A percentile compares a stretch with the other conserved stretches of the same genome.
Conservation (phyloP, 2,888 invertebrate genomes). For the Nomada lathburiana region DNA sequence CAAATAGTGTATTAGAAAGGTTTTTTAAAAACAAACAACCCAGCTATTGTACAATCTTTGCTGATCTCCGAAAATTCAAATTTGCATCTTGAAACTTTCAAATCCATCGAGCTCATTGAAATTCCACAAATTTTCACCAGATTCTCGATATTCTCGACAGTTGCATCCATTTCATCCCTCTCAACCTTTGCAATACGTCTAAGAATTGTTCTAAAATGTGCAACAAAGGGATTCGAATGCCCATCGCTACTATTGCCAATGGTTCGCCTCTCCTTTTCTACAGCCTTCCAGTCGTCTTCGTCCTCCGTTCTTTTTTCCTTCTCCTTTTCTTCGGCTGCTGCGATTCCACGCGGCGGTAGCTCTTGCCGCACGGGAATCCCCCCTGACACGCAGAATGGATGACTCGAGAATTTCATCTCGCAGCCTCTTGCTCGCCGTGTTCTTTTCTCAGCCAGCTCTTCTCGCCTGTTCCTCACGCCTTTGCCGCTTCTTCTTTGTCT, state of each 20-base stretch:
- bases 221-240: slow-evolving; percentile 48
- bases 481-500: slow-evolving; percentile 15
- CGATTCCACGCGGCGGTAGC: slow-evolving; percentile 64
- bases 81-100: background rate
- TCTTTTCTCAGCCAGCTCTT: slow-evolving; percentile 25
- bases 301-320: slow-evolving; percentile 16
- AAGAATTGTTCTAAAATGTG: slow-evolving; percentile 15
- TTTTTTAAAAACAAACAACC: too few species aligned
- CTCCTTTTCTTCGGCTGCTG: slow-evolving; percentile 45
- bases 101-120: too few species aligned
- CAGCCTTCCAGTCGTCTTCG: background rate
- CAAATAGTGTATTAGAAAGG: too few species aligned
- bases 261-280: slow-evolving; percentile 28
- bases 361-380: slow-evolving; percentile 75
- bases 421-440: slow-evolving; percentile 66
- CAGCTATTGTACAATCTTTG: too few species aligned
- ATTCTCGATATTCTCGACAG: background rate
- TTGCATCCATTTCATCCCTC: too few species aligned
- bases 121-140: background rate
- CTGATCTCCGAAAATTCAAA: background rate
- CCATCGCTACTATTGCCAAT: slow-evolving; percentile 37
- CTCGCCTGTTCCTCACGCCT: background rate
- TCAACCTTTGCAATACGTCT: too few species aligned
- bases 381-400: slow-evolving; percentile 78
- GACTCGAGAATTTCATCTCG: slow-evolving; percentile 79